These are phyloP conservation scores for Amiota minor DNA, from an alignment of 2,888 invertebrate species.

Conservation along the genomic window DNA sequence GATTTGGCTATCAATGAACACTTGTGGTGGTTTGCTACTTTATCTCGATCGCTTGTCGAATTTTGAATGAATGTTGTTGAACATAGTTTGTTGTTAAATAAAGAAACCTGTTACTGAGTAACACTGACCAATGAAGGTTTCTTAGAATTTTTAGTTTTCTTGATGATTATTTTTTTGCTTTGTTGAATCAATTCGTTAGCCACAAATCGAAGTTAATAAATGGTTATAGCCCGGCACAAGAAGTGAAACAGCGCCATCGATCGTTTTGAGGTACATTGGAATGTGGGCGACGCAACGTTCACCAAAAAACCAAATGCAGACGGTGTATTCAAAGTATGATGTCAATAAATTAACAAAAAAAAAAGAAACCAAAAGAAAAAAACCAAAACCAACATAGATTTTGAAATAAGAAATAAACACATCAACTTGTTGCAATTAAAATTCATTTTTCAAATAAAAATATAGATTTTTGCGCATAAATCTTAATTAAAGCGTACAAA, in stretches of 20 bases:
- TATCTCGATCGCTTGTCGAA: slow-evolving; percentile 14
- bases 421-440: slow-evolving; percentile 7
- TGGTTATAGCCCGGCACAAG: slow-evolving; percentile 1
- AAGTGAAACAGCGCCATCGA: not conserved
- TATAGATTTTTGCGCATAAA: slow-evolving; percentile 17
- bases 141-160: slow-evolving; percentile 10
- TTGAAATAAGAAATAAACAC: not conserved
- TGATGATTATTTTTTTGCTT: not conserved
- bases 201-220: slow-evolving; percentile 22
- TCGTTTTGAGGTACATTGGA: slow-evolving; percentile 2
- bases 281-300: slow-evolving; percentile 18
- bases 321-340: not conserved
- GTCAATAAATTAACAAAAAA: not conserved
- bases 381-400: slow-evolving; percentile 3
- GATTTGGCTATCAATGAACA: not conserved
- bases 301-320: not conserved
- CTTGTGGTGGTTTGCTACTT: slow-evolving; percentile 1
- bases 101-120: slow-evolving; percentile 22
- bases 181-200: not conserved
- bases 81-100: not conserved
- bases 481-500: slow-evolving; percentile 20
- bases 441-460: slow-evolving; percentile 24
- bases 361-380: not conserved
- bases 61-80: slow-evolving; percentile 13
- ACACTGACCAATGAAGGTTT: not conserved